A percentile compares a stretch with the other conserved stretches of the same genome.
These are phyloP conservation scores for Oppia nitens DNA, from an alignment of 1,140 invertebrate genomes.

Conservation along the genomic window DNA sequence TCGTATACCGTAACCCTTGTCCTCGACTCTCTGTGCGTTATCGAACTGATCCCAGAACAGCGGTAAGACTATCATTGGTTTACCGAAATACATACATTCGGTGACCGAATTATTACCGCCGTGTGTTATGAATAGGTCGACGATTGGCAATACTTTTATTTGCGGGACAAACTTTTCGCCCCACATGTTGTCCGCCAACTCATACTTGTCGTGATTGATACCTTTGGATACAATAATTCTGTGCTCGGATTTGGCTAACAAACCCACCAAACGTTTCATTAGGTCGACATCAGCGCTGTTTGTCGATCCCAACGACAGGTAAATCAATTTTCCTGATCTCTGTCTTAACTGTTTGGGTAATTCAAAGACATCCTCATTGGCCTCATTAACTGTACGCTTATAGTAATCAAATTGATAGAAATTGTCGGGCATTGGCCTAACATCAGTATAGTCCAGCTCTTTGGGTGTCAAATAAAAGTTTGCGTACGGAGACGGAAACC, in stretches of 20 bases:
- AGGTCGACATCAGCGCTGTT: slow-evolving; percentile 18
- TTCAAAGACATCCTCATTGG: background rate
- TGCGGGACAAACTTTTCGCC: slow-evolving; percentile 9
- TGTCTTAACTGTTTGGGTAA: background rate
- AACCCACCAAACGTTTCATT: background rate
- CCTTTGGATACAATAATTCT: slow-evolving; percentile 15
- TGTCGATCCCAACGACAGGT: slow-evolving; percentile 1
- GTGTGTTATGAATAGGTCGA: slow-evolving; percentile 24
- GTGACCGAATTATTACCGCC: slow-evolving; percentile 22
- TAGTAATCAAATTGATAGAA: background rate
- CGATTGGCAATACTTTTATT: background rate
- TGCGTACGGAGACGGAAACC: background rate
- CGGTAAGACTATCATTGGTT: slow-evolving; percentile 14
- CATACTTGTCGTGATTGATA: background rate
- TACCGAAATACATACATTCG: slow-evolving; percentile 12
- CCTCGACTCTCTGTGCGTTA: slow-evolving; percentile 14
- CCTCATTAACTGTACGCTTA: background rate
- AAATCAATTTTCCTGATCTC: slow-evolving; percentile 10
- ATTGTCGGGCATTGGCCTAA: background rate
- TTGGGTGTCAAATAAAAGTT: slow-evolving; percentile 1
- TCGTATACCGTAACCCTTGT: slow-evolving; percentile 7
- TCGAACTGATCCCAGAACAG: slow-evolving; percentile 17
- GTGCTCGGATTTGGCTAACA: background rate
- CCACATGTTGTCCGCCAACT: slow-evolving; percentile 12
- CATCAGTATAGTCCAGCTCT: background rate